A percentile compares a stretch with the other conserved stretches of the same genome.
Evolutionary conservation across 2,113 vertebrate genomes (phyloP).

Genomic region (Bubo scandiacus): DNA sequence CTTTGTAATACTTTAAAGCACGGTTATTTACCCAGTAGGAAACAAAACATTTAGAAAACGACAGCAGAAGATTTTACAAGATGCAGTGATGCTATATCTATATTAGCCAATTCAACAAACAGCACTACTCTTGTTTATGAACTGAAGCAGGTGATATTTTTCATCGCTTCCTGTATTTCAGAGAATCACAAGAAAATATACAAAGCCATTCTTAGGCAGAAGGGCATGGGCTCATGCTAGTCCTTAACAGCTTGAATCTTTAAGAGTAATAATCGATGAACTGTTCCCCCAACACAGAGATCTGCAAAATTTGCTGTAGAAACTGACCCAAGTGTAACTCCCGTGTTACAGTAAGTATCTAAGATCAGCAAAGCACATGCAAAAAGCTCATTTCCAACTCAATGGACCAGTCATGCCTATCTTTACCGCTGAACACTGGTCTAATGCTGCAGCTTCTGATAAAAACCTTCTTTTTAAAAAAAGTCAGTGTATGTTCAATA

Average conservation of each 20-base stretch:
- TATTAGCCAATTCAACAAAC: not conserved
- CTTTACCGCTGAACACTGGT: fast-evolving
- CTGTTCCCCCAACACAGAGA: not conserved
- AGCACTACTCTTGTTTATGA: fast-evolving
- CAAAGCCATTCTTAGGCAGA: not conserved
- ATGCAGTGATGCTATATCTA: not conserved
- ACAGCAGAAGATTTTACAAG: not conserved
- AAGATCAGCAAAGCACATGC: fast-evolving
- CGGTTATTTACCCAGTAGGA: not conserved
- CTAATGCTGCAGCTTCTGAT: fast-evolving
- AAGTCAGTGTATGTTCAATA: not conserved
- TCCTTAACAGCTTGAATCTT: not conserved
- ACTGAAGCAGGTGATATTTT: not conserved
- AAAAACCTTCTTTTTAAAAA: not conserved
- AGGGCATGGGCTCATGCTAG: not conserved
- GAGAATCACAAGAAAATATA: not conserved
- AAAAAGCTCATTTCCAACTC: not conserved
- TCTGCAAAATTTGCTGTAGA: not conserved
- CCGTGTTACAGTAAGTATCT: fast-evolving
- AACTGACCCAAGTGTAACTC: fast-evolving
- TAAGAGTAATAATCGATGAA: not conserved
- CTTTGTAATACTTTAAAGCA: not conserved
- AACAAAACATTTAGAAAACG: not conserved
- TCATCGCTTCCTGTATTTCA: not conserved
- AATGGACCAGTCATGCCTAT: not conserved